Evolutionary conservation across 2,113 vertebrate genomes (phyloP), one percentile per base, ranked within the genome.

Genomic region (Hyperopisus bebe): DNA sequence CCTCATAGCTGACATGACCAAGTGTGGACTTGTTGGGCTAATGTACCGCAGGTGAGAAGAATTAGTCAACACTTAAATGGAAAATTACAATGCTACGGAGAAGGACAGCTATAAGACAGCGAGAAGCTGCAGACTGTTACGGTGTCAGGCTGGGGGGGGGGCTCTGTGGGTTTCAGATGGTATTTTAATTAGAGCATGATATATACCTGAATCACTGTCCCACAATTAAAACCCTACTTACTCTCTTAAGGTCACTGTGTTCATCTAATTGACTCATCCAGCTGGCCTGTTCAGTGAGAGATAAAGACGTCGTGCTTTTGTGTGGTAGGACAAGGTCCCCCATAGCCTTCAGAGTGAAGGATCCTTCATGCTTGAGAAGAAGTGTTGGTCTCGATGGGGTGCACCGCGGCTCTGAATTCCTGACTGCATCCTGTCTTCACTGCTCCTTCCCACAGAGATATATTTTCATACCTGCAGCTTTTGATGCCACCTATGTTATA

Each of bases 121-220:
- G 13, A 80, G 31, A 19, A 80, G 35, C 74, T 39, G 74, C 21
- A 35, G 74, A 80, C 74, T 42, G 74, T 80, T 42, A 19, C 42
- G 74, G 17, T 17, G 74, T 42, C 35, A 39, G 35, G 35, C 15
- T 39, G 13, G 13, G 13, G 13, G 35, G 24, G 17, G 31, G 35
- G 74, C 17, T 80, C 62, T 70, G 62, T 70, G 62, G 62, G n/a
- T 70, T 13, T 70, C 27, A 31, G 27, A 70, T 70, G 62, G 74
- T 80, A 80, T 80, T 39, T 80, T 80, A 80, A 80, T 80, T 80
- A 80, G 35, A 42, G 74, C 13, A 80, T 80, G 74, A 80, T 80
- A 42, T 42, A 80, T 42, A 39, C 74, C 31, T 80, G 62, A 70
- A 31, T 70, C 62, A 70, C 62, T 31, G 27, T 70, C 62, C 27